These are phyloP conservation scores for Lucilia cuprina DNA, from an alignment of 1,140 invertebrate species.

Conservation along the genomic window DNA sequence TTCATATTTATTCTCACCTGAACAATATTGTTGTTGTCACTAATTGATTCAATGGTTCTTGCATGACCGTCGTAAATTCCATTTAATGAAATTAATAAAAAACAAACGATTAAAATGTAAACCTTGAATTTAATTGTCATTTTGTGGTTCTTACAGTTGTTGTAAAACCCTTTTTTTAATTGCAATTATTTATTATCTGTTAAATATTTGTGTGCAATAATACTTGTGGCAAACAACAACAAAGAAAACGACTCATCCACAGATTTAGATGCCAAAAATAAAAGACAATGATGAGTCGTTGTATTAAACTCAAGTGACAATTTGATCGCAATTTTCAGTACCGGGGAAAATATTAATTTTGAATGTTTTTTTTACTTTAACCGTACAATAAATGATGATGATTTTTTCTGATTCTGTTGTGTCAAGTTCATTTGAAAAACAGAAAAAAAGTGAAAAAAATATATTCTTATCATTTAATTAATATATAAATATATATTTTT, in stretches of 20 bases:
- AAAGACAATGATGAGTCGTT: not conserved
- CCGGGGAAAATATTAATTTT: not conserved
- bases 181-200: too few relatives aligned
- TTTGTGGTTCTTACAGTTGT: not conserved
- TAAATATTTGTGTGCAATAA: not conserved
- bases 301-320: not conserved
- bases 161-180: not conserved
- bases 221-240: not conserved
- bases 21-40: not conserved
- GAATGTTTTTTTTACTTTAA: not conserved
- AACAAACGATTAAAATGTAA: not conserved
- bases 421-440: not conserved
- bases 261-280: not conserved
- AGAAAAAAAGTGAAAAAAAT: not conserved
- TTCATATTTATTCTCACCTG: not conserved
- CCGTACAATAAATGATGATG: constrained; percentile 1
- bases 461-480: not conserved
- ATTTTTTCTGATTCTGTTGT: not conserved
- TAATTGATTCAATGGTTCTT: not conserved
- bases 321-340: not conserved
- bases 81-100: not conserved
- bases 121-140: constrained; percentile 15
- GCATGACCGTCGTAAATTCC: not conserved
- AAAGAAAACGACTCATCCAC: not conserved
- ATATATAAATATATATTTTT: not conserved